These are phyloP conservation scores for Gambusia holbrooki DNA, from an alignment of 2,113 vertebrate species.

Conservation along the genomic window DNA sequence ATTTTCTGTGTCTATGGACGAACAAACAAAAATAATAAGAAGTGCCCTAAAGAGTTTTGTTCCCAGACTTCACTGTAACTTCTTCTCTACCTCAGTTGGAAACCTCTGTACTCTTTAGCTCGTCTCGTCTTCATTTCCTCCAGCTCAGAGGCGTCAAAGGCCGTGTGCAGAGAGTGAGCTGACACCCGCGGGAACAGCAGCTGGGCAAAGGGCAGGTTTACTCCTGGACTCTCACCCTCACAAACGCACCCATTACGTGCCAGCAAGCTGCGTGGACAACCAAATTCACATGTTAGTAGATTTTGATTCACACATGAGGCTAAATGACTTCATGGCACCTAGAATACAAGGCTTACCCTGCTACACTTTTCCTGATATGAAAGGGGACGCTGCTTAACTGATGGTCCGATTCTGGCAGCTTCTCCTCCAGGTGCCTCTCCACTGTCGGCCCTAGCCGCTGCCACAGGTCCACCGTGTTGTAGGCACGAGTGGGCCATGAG, in stretches of 20 bases:
- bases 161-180: constrained; percentile 80
- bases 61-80: neutral
- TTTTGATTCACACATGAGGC: neutral
- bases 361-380: constrained; percentile 65
- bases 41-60: neutral
- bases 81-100: constrained; percentile 81
- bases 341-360: constrained; percentile 55
- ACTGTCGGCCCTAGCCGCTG: constrained; percentile 52
- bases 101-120: constrained; percentile 83
- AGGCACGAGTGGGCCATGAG: constrained; percentile 65
- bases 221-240: constrained; percentile 72
- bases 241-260: constrained; percentile 86
- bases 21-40: neutral
- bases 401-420: constrained; percentile 58
- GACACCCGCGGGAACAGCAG: constrained; percentile 80
- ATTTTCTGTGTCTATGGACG: neutral
- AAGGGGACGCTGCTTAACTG: constrained; percentile 70
- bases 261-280: constrained; percentile 78
- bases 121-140: constrained; percentile 77
- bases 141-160: constrained; percentile 79
- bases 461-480: constrained; percentile 69
- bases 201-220: constrained; percentile 82
- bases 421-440: constrained; percentile 68
- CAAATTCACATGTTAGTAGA: neutral
- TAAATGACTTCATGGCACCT: neutral